Base-by-base conservation (phyloP, 2,113 vertebrate species). In the Brachyhypopomus occidentalis region DNA sequence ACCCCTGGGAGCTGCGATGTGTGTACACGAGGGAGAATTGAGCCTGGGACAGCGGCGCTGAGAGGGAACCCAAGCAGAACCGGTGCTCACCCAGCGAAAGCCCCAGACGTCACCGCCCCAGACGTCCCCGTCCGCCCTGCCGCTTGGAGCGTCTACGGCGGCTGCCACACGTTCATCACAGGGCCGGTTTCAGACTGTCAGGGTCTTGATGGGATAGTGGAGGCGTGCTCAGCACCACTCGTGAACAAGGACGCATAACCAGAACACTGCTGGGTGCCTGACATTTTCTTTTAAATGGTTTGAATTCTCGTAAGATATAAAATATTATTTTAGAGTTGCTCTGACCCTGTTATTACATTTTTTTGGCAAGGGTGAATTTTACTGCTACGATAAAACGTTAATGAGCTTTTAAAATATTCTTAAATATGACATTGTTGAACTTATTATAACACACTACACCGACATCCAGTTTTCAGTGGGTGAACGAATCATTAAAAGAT, bases 151-250 rank as follows among this genome's bases (percentile, higher is more conserved):
- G 41, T 55, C 77, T 76, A 76, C 59, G 4, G 77, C 34, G 75
- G 82, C 79, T 63, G 80, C 80, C 76, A 69, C 70, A 48, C 83
- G 58, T 75, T 67, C 85, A 55, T 73, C 64, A 78, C 36, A 55
- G 34, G 25, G 75, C 73, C 82, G 80, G 27, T 77, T 66, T 62
- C 58, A 38, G 70, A 82, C 78, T 82, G 72, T 66, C 80, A 41
- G 72, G 41, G 81, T 76, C 5, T 25, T 74, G 27, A 69, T 66
- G 25, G 3, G 12, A 69, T 67, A 27, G 48, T 36, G 55, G 41
- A 70, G 5, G 76, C 0, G 23, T 63, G 60, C 5, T 25, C 25
- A 30, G 3, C 62, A 64, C 0, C 60, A 63, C 60, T n/a, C 22
- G 2, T 63, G 22, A 22, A 25, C 60, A 23, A n/a, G 5, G 58